Evolutionary conservation across 1,140 invertebrate species (phyloP), one percentile per base, ranked within the genome.

Genomic region (Physella acuta): DNA sequence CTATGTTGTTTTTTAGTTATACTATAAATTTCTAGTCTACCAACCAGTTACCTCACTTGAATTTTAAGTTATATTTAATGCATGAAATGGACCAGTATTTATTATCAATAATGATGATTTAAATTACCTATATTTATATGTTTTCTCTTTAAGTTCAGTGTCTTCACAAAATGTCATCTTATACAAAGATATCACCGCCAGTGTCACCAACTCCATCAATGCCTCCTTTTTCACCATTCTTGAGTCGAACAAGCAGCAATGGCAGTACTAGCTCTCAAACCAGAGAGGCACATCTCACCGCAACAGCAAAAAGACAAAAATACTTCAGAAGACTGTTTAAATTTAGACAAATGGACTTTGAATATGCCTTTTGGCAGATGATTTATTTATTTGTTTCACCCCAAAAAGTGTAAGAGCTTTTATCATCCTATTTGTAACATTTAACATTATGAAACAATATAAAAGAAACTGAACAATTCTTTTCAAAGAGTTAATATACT

Each of bases 361-460:
- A 99, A 84, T 99, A 97, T 89, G 97, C 97, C 2, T 87, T 93
- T 16, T 99, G 97, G 97, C 97, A 99, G 89, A 98, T 99, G 94
- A 86, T 97, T 0, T 98, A 97, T 85, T 87, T 99, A 61, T 95
- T 99, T 85, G 89, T 93, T 66, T 88, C 94, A 0, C 97, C 97
- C 31, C 94, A 98, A 83, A 98, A 98, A 90, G 95, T 99, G 2
- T 98, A 82, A 80, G 82, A n/a, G n/a, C n/a, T n/a, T n/a, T n/a
- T n/a, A n/a, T n/a, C n/a, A n/a, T n/a, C n/a, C n/a, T n/a, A n/a
- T n/a, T n/a, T n/a, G n/a, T n/a, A n/a, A n/a, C n/a, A n/a, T n/a
- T n/a, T n/a, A n/a, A n/a, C n/a, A n/a, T n/a, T n/a, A n/a, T n/a
- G n/a, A n/a, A n/a, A n/a, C n/a, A n/a, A n/a, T 11, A 44, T 44